Conservation (phyloP, 2,888 invertebrate species). For the Thysanoteuthis rhombus region DNA sequence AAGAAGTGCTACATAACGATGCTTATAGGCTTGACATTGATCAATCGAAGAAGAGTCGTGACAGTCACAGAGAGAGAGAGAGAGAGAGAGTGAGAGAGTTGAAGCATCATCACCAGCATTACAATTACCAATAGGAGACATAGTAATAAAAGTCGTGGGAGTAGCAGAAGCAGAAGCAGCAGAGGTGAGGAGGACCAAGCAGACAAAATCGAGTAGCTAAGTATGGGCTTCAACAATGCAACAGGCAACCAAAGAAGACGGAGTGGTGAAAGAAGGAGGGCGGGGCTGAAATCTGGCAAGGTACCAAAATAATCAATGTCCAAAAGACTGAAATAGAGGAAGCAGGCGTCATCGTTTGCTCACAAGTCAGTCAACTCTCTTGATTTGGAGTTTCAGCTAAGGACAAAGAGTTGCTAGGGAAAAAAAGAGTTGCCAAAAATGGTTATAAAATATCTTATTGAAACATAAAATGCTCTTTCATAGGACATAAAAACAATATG, state of each 20-base stretch:
- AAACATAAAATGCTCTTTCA: not conserved
- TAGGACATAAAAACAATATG: not conserved
- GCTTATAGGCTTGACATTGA: not conserved
- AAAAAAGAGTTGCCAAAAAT: not conserved
- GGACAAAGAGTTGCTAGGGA: not conserved
- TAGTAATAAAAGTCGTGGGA: not conserved
- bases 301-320: slow-evolving; percentile 12
- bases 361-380: not conserved
- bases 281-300: not conserved
- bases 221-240: not conserved
- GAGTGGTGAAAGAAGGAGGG: not conserved
- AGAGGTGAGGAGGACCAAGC: not conserved
- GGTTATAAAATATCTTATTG: not conserved
- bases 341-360: not conserved
- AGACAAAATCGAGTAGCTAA: not conserved
- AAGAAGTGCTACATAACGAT: not conserved
- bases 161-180: not conserved
- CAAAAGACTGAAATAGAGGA: slow-evolving; percentile 12
- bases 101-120: not conserved
- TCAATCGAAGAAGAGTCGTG: not conserved
- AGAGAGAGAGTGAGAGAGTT: not conserved
- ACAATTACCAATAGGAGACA: not conserved
- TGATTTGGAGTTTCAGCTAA: not conserved
- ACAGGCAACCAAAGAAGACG: not conserved
- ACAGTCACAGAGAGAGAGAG: not conserved